Evolutionary conservation across 2,797 vertebrate genomes (phyloP), one percentile per base, ranked within the genome.

Genomic region (Nannoperca obscura): DNA sequence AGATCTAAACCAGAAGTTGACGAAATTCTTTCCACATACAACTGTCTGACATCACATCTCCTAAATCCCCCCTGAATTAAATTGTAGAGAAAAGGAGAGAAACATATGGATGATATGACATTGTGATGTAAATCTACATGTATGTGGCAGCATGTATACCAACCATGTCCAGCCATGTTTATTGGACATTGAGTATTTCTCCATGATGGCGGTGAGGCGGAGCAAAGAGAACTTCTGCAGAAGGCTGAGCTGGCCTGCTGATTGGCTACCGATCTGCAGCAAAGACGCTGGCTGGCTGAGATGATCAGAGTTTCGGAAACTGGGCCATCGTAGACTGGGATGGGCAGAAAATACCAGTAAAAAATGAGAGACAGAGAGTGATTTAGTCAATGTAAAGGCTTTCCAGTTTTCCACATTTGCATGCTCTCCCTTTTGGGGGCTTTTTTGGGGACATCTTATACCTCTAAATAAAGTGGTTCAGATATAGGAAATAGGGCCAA

Each of bases 151-250:
- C 3, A 7, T 46, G 24, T 53, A 5, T 22, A 95, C 97, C 85
- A 63, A 99, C 98, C 98, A 99, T 6, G 97, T 97, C 98, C 98
- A 99, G 85, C 98, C 97, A 7, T 99, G 98, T 80, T 98, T 99
- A 88, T 97, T 99, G 80, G 98, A 97, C 97, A 98, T 93, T 10
- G 97, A 99, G 88, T 97, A 97, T 84, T 97, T 99, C 92, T 99
- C 98, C 98, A 99, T 99, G 93, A 99, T 97, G 91, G 98, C 98
- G 0, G 98, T 99, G 79, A 99, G 97, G 24, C 96, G 96, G 22
- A 99, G 97, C 81, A 99, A 89, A 1, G 98, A 99, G 93, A 99
- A 98, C 86, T 97, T 98, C 76, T 98, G 98, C 84, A 99, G 95
- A 65, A 99, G 95, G 72, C 97, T 97, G 89, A 99, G 96, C 71